A percentile compares a stretch with the other conserved stretches of the same genome.
phyloP scores from a whole-genome alignment of 92 coral and sea anemone genomes.

The Porites cylindrica region DNA sequence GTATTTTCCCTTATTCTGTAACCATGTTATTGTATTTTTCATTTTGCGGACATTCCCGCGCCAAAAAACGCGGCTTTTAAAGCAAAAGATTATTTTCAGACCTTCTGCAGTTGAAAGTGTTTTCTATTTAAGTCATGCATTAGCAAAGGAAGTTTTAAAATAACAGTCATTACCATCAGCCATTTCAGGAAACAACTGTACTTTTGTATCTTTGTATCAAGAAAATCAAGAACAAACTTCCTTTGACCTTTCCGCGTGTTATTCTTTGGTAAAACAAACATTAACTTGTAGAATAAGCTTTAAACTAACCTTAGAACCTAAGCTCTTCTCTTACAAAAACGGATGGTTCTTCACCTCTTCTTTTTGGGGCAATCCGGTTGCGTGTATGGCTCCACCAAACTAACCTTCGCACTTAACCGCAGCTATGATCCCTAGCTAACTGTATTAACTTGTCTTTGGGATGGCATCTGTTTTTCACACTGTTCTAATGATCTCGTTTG shows the following conservation, averaged over 20 bases:
- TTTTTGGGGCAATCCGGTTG: background rate
- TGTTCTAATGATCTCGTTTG: background rate
- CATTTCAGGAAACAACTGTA: background rate
- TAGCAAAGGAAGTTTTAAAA: background rate
- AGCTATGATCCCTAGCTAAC: background rate
- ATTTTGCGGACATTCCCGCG: no score
- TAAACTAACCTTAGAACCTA: conserved; percentile 21
- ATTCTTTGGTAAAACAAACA: conserved; percentile 11
- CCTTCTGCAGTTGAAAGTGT: background rate
- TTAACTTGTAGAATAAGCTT: conserved; percentile 13
- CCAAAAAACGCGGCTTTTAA: no score
- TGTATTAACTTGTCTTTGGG: background rate
- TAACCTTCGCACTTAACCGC: background rate
- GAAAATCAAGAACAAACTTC: background rate
- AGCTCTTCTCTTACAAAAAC: background rate
- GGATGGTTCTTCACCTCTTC: background rate
- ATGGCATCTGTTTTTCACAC: conserved; percentile 22
- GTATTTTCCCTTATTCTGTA: no score
- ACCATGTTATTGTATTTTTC: no score
- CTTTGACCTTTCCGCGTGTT: conserved; percentile 26
- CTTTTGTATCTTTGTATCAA: background rate
- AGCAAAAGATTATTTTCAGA: no score
- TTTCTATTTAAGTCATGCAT: no score
- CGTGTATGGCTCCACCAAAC: conserved; percentile 15
- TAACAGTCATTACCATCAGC: background rate